phyloP scores from a whole-genome alignment of 2,797 vertebrate species.

The Pseudomugil gertrudae region DNA sequence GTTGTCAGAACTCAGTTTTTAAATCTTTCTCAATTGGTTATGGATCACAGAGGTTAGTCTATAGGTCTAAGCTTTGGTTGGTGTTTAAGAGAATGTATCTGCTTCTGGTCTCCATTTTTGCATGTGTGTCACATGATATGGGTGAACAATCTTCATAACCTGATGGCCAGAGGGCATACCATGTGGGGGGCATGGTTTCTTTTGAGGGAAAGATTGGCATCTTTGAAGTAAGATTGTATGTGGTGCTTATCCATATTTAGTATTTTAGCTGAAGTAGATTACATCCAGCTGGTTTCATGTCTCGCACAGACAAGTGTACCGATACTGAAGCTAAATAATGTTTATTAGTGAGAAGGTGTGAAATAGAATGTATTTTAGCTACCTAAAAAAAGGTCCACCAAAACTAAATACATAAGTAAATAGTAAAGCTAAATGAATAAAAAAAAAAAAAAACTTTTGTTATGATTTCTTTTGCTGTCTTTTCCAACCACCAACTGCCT shows the following conservation, averaged over 20 bases:
- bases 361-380: background rate
- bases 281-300: background rate
- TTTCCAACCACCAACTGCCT: too few relatives aligned
- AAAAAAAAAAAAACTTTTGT: too few relatives aligned
- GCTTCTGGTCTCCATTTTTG: constrained; percentile 49
- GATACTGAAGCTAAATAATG: background rate
- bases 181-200: constrained; percentile 19
- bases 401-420: too few relatives aligned
- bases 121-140: constrained; percentile 69
- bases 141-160: constrained; percentile 43
- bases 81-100: constrained; percentile 39
- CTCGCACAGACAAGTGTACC: background rate
- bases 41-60: constrained; percentile 63
- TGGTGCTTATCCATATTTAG: constrained; percentile 11
- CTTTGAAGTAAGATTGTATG: background rate
- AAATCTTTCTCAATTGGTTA: constrained; percentile 69
- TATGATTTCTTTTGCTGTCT: too few relatives aligned
- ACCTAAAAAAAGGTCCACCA: background rate
- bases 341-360: background rate
- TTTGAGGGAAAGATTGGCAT: background rate
- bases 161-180: constrained; percentile 16
- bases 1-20: constrained; percentile 52
- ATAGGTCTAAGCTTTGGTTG: constrained; percentile 42
- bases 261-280: background rate
- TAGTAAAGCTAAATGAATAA: too few relatives aligned